A percentile compares a stretch with the other conserved stretches of the same genome.
phyloP scores from a whole-genome alignment of 2,888 invertebrate species.

The Oligia strigilis region DNA sequence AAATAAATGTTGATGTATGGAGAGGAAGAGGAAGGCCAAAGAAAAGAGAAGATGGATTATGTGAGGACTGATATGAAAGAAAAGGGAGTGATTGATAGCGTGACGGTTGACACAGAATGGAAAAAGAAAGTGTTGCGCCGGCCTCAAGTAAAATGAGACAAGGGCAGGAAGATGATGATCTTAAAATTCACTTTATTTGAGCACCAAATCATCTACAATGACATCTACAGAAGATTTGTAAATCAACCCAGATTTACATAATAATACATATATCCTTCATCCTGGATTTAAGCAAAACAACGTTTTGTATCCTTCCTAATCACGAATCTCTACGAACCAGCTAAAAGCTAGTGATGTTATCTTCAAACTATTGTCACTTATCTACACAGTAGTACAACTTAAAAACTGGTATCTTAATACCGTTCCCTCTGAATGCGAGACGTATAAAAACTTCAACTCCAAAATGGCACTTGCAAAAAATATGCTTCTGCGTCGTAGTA shows the following conservation, averaged over 20 bases:
- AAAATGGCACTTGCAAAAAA: conserved; percentile 40
- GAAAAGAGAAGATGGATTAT: neutral
- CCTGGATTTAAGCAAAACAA: neutral
- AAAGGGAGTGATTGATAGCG: neutral
- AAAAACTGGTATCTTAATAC: conserved; percentile 20
- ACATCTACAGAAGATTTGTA: no score
- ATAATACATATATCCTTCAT: neutral
- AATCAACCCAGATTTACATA: no score
- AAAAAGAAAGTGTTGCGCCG: neutral
- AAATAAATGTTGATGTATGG: neutral
- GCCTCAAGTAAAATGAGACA: neutral
- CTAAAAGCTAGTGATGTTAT: neutral
- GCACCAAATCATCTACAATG: neutral
- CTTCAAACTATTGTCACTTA: neutral
- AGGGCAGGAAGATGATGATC: neutral
- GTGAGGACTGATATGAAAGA: neutral
- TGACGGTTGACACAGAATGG: neutral
- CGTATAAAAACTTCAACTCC: conserved; percentile 37
- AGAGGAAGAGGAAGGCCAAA: neutral
- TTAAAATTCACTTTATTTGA: neutral
- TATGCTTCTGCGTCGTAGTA: conserved; percentile 36
- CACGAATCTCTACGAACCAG: no score
- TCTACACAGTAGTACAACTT: conserved; percentile 1
- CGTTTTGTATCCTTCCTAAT: neutral
- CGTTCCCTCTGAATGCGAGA: conserved; percentile 27